Evolutionary conservation across 2,888 invertebrate species (phyloP), one percentile per base, ranked within the genome.

Genomic region (Embidobia sp.): DNA sequence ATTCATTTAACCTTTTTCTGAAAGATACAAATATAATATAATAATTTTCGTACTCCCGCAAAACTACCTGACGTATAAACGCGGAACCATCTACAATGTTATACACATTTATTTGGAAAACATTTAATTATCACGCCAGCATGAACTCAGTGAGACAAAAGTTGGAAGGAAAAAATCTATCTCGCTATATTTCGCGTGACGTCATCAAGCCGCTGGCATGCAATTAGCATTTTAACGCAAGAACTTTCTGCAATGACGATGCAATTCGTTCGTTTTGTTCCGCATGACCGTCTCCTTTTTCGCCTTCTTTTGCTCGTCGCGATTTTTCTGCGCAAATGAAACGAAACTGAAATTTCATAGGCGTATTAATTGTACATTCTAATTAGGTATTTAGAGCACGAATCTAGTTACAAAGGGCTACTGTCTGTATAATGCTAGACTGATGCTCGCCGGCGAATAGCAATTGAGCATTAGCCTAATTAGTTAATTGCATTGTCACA

Each of bases 391-490:
- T 77, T 73, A 69, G 73, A 73, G 69, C 77, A 69, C 69, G 74
- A 74, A 66, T 78, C 42, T 61, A 69, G 74, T 78, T 78, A 69
- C 78, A 74, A 70, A 74, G 78, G 57, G 57, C 19, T 22, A 40
- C 64, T 64, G 64, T 73, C 78, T 57, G 69, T 59, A 77, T 69
- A 77, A 73, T 73, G 35, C 73, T 59, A 78, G 67, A 78, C 59
- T 33, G 67, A 73, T 73, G 73, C 51, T 77, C 57, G 63, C 26
- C 26, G 27, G 53, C 69, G 77, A 78, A 78, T 78, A 69, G 59
- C 77, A 64, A 70, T 74, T 69, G 73, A 77, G 63, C 67, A 73
- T 77, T 77, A 77, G 73, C 77, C 77, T 77, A 77, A 77, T 77
- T 73, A 77, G 73, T 77, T 77, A 69, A 77, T 77, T 73, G 63